A percentile compares a stretch with the other conserved stretches of the same genome.
Conservation (phyloP, 2,113 vertebrate genomes). For the Protobothrops flavoviridis region DNA sequence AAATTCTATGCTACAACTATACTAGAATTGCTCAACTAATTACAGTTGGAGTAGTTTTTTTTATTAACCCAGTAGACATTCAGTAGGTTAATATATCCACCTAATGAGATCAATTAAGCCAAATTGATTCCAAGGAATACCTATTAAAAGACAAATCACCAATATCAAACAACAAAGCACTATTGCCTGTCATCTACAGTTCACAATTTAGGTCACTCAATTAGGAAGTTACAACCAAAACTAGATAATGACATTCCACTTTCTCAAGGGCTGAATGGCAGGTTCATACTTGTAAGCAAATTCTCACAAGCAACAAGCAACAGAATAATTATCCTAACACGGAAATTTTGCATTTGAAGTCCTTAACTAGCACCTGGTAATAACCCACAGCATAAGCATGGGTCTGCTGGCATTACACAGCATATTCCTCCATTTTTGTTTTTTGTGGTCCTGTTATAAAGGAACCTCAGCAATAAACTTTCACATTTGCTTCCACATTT, state of each 20-base stretch:
- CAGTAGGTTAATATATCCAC: neutral
- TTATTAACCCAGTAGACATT: neutral
- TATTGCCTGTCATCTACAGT: neutral
- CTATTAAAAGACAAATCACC: neutral
- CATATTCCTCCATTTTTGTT: neutral
- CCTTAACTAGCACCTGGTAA: neutral
- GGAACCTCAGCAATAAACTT: neutral
- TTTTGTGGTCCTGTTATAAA: neutral
- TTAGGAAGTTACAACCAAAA: neutral
- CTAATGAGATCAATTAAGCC: neutral
- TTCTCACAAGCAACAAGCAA: neutral
- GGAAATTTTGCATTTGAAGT: neutral
- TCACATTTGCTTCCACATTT: neutral
- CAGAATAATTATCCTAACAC: neutral
- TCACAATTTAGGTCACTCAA: neutral
- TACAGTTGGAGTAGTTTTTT: neutral
- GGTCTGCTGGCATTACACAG: neutral
- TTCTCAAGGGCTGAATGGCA: neutral
- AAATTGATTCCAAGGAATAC: neutral
- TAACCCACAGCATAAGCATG: neutral
- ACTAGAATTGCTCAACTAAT: neutral
- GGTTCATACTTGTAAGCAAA: neutral
- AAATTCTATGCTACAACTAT: neutral
- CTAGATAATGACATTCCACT: neutral
- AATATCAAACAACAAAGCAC: neutral